Evolutionary conservation across 2,888 invertebrate genomes (phyloP).

Genomic region (Erebia ligea): DNA sequence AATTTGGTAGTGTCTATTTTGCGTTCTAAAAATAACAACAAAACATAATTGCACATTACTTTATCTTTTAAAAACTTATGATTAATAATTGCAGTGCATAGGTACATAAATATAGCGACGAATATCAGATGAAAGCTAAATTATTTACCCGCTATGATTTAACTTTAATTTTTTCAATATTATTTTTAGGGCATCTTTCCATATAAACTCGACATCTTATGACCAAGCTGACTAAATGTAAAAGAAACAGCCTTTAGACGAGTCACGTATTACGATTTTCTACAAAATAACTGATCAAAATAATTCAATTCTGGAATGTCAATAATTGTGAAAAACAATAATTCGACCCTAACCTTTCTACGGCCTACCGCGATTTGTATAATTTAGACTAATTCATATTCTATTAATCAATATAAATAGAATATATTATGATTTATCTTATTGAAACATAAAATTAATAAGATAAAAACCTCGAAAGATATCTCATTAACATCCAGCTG

Average conservation of each 20-base stretch:
- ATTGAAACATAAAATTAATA: no score
- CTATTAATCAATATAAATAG: no score
- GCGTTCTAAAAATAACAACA: background rate
- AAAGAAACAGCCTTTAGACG: slow-evolving; percentile 59
- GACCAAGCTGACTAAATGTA: slow-evolving; percentile 74
- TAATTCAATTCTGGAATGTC: no score
- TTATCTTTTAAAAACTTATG: slow-evolving; percentile 3
- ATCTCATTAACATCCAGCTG: no score
- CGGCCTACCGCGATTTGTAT: no score
- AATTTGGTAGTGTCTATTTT: background rate
- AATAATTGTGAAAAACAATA: no score
- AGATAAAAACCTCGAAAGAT: no score
- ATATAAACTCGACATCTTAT: slow-evolving; percentile 60
- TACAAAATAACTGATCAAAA: no score
- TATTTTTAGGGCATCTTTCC: background rate
- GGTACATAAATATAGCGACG: slow-evolving; percentile 23
- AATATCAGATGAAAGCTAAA: slow-evolving; percentile 16
- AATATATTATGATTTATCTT: no score
- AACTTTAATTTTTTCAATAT: background rate
- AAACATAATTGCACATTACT: background rate
- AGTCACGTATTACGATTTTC: background rate
- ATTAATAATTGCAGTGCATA: slow-evolving; percentile 10
- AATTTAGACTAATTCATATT: no score
- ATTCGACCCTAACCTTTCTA: no score
- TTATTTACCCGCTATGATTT: background rate